These are phyloP conservation scores for Temnothorax curvispinosus DNA, from an alignment of 1,140 invertebrate genomes.

Conservation along the genomic window DNA sequence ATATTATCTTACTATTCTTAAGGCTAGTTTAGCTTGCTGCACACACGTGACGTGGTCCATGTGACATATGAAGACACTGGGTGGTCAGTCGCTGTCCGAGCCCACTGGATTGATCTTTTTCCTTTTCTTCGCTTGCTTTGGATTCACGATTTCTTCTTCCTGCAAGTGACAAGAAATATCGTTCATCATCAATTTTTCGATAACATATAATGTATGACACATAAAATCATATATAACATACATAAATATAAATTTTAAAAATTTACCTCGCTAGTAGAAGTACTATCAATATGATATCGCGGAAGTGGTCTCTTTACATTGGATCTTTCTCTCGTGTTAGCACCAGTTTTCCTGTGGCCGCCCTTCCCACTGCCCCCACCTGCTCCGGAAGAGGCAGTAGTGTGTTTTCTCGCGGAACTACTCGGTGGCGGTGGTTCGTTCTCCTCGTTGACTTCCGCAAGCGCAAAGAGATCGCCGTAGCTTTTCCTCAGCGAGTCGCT, in stretches of 20 bases:
- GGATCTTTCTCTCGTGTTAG: slow-evolving; percentile 84
- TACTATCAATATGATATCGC: slow-evolving; percentile 82
- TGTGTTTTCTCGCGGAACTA: slow-evolving; percentile 86
- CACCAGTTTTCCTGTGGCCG: slow-evolving; percentile 81
- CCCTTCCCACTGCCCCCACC: slow-evolving; percentile 83
- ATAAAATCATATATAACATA: background rate
- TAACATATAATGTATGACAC: background rate
- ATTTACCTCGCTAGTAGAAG: slow-evolving; percentile 90
- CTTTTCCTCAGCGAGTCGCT: slow-evolving; percentile 94
- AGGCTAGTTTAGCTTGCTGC: slow-evolving; percentile 83
- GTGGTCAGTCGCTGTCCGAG: slow-evolving; percentile 94
- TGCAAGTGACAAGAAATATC: slow-evolving; percentile 78
- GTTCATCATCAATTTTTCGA: background rate
- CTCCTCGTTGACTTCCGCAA: slow-evolving; percentile 95
- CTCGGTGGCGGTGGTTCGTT: slow-evolving; percentile 84
- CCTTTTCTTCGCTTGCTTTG: slow-evolving; percentile 93
- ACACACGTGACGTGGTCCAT: slow-evolving; percentile 83
- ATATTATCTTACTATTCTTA: slow-evolving; percentile 84
- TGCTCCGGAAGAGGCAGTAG: slow-evolving; percentile 79
- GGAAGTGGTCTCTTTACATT: slow-evolving; percentile 86
- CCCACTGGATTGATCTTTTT: slow-evolving; percentile 91
- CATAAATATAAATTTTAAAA: background rate
- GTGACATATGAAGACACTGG: slow-evolving; percentile 84
- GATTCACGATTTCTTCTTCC: slow-evolving; percentile 94
- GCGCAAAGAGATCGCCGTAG: slow-evolving; percentile 95